Percentiles rank a stretch among this genome's conserved stretches.
phyloP scores from a whole-genome alignment of 2,797 vertebrate species.

The Dermochelys coriacea region DNA sequence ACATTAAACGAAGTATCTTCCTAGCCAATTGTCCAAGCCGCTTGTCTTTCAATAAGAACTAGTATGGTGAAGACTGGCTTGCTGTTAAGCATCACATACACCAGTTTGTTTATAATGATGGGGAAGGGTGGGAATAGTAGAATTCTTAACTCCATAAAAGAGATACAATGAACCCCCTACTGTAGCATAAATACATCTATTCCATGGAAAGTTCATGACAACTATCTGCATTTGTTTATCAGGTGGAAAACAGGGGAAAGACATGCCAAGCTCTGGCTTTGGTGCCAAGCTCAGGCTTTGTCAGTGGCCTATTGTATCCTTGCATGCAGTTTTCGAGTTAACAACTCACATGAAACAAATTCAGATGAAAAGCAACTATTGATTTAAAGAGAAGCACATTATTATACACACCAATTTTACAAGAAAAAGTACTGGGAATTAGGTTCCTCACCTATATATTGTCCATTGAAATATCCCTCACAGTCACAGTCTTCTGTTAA shows the following conservation, averaged over 20 bases:
- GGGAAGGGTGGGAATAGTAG: not conserved
- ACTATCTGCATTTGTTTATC: rapidly evolving
- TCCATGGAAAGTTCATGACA: not conserved
- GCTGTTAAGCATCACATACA: not conserved
- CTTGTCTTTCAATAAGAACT: not conserved
- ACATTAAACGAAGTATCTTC: rapidly evolving
- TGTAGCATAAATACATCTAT: not conserved
- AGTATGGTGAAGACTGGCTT: not conserved
- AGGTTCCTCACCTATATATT: slow-evolving; percentile 90
- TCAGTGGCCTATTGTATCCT: not conserved
- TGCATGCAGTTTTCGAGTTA: not conserved
- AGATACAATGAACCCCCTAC: not conserved
- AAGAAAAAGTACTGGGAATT: not conserved
- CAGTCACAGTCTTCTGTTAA: slow-evolving; percentile 91
- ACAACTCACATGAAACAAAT: not conserved
- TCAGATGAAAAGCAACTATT: not conserved
- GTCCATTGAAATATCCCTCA: slow-evolving; percentile 88
- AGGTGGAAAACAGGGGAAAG: not conserved
- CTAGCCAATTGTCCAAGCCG: rapidly evolving
- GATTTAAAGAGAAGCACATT: not conserved
- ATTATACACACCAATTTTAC: not conserved
- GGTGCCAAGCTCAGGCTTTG: not conserved
- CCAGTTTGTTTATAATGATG: not conserved
- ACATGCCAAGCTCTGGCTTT: too few species aligned
- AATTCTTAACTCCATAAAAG: not conserved